Conservation (phyloP, 2,888 invertebrate genomes). For the Pimpla rufipes region DNA sequence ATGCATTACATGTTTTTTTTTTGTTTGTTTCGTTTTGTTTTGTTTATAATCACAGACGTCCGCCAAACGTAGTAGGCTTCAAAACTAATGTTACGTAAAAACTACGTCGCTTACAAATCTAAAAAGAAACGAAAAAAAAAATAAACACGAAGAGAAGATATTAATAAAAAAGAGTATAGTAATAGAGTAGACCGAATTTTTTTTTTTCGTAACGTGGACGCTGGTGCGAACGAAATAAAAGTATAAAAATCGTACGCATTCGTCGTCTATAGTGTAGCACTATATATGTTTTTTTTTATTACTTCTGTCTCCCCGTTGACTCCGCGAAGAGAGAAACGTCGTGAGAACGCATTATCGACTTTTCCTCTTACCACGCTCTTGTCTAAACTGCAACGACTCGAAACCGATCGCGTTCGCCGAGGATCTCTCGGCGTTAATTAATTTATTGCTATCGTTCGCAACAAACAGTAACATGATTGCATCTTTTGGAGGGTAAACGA, state of each 20-base stretch:
- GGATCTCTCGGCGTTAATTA: constrained; percentile 42
- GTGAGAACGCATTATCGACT: constrained; percentile 23
- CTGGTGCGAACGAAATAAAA: constrained; percentile 42
- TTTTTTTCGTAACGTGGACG: constrained; percentile 27
- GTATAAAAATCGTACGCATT: constrained; percentile 41
- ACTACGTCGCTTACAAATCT: constrained; percentile 67
- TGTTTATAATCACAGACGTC: constrained; percentile 78
- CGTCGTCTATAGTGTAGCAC: constrained; percentile 25
- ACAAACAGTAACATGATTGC: constrained; percentile 57
- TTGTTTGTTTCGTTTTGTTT: constrained; percentile 40
- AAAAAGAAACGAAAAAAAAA: constrained; percentile 48
- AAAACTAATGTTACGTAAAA: constrained; percentile 74
- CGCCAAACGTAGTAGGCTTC: constrained; percentile 79
- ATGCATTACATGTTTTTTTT: constrained; percentile 49
- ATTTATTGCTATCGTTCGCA: constrained; percentile 58
- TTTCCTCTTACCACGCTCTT: constrained; percentile 5
- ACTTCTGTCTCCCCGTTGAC: constrained; percentile 27
- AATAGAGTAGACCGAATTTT: constrained; percentile 44
- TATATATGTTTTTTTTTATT: constrained; percentile 45
- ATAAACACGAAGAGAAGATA: constrained; percentile 56
- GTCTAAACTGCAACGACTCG: constrained; percentile 33
- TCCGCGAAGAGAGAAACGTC: constrained; percentile 29
- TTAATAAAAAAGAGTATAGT: constrained; percentile 54
- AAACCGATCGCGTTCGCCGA: constrained; percentile 28
- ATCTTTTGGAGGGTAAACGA: constrained; percentile 42